Percentiles rank a stretch among this genome's conserved stretches.
phyloP scores from a whole-genome alignment of 2,113 vertebrate species.

The Syngnathus typhle region DNA sequence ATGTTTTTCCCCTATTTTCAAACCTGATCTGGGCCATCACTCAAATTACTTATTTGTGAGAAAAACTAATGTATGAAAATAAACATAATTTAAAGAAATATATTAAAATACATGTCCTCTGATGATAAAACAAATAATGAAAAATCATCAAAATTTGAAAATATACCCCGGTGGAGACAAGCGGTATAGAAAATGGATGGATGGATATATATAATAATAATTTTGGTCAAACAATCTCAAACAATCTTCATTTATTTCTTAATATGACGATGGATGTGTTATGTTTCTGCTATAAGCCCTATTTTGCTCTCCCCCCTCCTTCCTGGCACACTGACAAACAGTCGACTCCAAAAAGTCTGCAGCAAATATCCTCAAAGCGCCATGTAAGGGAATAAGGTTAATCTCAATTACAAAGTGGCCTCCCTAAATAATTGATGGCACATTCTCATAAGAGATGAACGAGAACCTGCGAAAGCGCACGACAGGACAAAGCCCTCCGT shows the following conservation, averaged over 20 bases:
- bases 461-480: constrained; percentile 29
- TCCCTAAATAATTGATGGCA: constrained; percentile 34
- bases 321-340: constrained; percentile 5
- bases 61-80: background rate
- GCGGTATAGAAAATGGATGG: too few relatives aligned
- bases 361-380: constrained; percentile 11
- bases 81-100: background rate
- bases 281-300: background rate
- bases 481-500: constrained; percentile 49
- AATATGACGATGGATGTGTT: background rate
- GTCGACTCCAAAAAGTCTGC: constrained; percentile 8
- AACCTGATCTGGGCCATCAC: background rate
- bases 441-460: constrained; percentile 15
- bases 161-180: too few relatives aligned
- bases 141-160: too few relatives aligned
- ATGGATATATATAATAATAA: too few relatives aligned
- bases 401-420: constrained; percentile 21
- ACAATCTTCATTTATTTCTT: too few relatives aligned
- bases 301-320: background rate
- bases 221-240: too few relatives aligned
- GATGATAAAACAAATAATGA: background rate
- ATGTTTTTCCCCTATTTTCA: background rate
- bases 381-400: constrained; percentile 12
- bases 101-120: background rate
- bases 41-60: background rate